A percentile compares a stretch with the other conserved stretches of the same genome.
phyloP scores from a whole-genome alignment of 1,140 invertebrate genomes.

The Drosophila setifemur region DNA sequence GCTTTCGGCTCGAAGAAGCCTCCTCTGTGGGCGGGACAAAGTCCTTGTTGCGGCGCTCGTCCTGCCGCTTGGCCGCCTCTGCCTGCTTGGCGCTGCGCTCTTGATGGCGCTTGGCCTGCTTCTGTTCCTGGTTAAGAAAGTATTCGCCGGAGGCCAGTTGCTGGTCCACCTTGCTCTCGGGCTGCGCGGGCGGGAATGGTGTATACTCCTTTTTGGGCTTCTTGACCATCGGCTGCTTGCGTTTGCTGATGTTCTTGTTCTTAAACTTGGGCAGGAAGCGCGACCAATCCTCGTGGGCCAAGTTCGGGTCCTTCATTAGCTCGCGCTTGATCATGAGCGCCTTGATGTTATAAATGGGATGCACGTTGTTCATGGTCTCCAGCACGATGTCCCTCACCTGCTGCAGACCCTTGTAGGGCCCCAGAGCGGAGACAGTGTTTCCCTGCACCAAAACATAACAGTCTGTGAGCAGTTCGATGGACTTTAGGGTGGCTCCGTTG shows the following conservation, averaged over 20 bases:
- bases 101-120: constrained; percentile 87
- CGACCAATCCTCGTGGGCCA: constrained; percentile 98
- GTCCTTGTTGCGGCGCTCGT: constrained; percentile 90
- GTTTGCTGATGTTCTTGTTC: constrained; percentile 93
- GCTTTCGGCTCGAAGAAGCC: constrained; percentile 29
- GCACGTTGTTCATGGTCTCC: constrained; percentile 99
- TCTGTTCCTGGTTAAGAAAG: constrained; percentile 94
- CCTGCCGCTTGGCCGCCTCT: constrained; percentile 87
- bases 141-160: constrained; percentile 97
- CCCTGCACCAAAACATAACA: constrained; percentile 99
- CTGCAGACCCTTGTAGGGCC: constrained; percentile 96
- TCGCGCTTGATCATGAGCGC: constrained; percentile 98
- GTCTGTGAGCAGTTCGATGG: constrained; percentile 98
- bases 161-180: constrained; percentile 97
- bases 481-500: constrained; percentile 98
- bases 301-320: constrained; percentile 94
- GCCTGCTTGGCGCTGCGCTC: constrained; percentile 90
- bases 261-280: constrained; percentile 98
- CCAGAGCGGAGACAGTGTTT: constrained; percentile 97
- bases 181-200: constrained; percentile 97
- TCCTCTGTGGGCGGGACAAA: constrained; percentile 92
- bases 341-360: constrained; percentile 99
- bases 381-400: constrained; percentile 96
- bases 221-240: constrained; percentile 93
- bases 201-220: constrained; percentile 96